Evolutionary conservation across 2,113 vertebrate species (phyloP).

Genomic region (Grallaria varia): DNA sequence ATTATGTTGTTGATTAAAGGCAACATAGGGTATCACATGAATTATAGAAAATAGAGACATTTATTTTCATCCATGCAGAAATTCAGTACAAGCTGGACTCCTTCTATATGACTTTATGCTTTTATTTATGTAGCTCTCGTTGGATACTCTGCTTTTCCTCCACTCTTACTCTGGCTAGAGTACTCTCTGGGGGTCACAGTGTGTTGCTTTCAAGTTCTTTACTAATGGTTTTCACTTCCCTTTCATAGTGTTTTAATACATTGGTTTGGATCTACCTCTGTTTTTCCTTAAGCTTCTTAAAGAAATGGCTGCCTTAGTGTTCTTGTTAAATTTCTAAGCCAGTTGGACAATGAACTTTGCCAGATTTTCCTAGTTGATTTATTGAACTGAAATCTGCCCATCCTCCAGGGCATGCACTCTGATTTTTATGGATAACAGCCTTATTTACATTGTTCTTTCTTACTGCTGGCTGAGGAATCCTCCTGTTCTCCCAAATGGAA

Average conservation of each 20-base stretch:
- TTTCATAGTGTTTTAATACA: constrained; percentile 3
- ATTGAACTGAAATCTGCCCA: constrained; percentile 25
- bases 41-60: background rate
- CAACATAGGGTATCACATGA: background rate
- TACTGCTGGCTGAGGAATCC: constrained; percentile 18
- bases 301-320: background rate
- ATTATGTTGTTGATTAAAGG: background rate
- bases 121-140: background rate
- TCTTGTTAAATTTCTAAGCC: constrained; percentile 37
- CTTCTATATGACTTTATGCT: background rate
- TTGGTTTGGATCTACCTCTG: constrained; percentile 6
- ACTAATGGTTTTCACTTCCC: constrained; percentile 7
- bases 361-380: constrained; percentile 52
- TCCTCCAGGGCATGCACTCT: background rate
- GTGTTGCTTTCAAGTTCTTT: constrained; percentile 28
- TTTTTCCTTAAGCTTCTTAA: constrained; percentile 29
- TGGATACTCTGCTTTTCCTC: constrained; percentile 16
- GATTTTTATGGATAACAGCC: constrained; percentile 4
- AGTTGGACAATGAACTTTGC: constrained; percentile 41
- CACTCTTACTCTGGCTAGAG: background rate
- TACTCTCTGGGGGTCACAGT: background rate
- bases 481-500: constrained; percentile 35
- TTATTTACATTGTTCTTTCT: constrained; percentile 46
- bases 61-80: background rate
- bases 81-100: background rate